phyloP scores from a whole-genome alignment of 2,113 vertebrate species.

The Notarius lentiginosus region DNA sequence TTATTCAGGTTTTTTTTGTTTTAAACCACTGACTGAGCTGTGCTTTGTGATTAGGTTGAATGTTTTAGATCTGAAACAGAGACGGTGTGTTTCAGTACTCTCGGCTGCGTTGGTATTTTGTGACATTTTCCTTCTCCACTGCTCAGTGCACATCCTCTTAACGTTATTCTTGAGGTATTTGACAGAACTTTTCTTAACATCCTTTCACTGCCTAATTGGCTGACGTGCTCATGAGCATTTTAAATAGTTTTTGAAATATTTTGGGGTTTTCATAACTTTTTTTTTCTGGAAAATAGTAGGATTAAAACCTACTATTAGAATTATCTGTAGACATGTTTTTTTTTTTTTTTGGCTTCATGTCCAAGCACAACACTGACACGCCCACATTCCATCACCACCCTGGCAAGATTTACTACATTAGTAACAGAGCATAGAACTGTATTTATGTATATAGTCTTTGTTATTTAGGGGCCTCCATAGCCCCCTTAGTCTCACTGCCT shows the following conservation, averaged over 20 bases:
- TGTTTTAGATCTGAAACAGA: not conserved
- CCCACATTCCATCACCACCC: no score
- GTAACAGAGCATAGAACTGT: no score
- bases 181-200: no score
- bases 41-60: not conserved
- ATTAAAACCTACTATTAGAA: not conserved
- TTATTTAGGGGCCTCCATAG: no score
- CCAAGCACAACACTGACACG: no score
- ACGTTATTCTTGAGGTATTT: no score
- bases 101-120: no score
- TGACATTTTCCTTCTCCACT: not conserved
- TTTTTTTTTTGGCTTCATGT: no score
- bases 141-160: not conserved
- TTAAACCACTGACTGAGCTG: not conserved
- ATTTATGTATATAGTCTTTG: no score
- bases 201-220: not conserved
- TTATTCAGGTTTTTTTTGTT: not conserved
- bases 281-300: not conserved
- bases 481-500: no score
- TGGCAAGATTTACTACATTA: no score
- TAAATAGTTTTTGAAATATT: not conserved
- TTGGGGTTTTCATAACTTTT: not conserved
- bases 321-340: no score
- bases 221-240: not conserved
- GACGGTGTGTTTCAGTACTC: not conserved